These are phyloP conservation scores for Anhinga rufa DNA, from an alignment of 2,113 vertebrate species.

Conservation along the genomic window DNA sequence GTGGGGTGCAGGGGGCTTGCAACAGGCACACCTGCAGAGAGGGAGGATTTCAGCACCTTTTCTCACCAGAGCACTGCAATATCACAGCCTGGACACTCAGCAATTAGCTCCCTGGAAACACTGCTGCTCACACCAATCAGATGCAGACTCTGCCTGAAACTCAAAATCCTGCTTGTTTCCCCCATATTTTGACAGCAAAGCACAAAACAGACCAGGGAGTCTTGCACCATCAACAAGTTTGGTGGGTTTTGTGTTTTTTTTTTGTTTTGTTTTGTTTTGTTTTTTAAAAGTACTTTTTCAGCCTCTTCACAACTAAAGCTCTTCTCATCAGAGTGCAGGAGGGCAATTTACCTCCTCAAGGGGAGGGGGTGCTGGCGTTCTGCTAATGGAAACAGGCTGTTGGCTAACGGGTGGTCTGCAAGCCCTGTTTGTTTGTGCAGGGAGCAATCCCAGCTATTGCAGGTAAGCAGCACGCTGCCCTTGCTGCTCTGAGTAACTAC, in stretches of 20 bases:
- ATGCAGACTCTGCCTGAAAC: background rate
- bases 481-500: background rate
- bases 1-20: background rate
- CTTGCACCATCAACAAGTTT: background rate
- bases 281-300: background rate
- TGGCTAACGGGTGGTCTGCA: background rate
- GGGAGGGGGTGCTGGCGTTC: background rate
- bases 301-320: background rate
- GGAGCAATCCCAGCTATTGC: background rate
- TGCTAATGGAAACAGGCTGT: background rate
- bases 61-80: background rate
- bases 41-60: background rate
- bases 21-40: background rate
- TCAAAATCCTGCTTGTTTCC: background rate
- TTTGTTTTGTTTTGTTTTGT: too few species aligned
- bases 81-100: background rate
- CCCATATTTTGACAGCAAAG: background rate
- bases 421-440: background rate
- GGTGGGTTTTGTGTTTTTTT: too few species aligned
- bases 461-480: background rate
- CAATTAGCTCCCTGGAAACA: background rate
- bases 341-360: background rate
- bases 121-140: accelerated
- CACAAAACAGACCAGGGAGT: background rate
- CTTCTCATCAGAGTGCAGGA: background rate